These are phyloP conservation scores for Allolobophora icterica DNA, from an alignment of 2,888 invertebrate genomes.

Conservation along the genomic window DNA sequence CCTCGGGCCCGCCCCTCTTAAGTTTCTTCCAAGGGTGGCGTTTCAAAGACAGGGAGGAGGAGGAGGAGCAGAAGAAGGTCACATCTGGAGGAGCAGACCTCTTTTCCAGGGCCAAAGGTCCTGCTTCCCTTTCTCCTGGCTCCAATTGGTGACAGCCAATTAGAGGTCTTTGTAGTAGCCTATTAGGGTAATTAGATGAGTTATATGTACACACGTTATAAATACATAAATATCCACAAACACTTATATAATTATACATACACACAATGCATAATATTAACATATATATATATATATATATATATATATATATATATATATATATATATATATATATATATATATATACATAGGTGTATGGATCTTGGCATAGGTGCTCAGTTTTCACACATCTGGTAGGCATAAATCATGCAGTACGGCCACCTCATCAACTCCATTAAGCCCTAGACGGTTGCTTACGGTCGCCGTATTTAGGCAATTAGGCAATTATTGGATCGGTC, in stretches of 20 bases:
- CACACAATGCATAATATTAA: no score
- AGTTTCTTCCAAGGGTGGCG: neutral
- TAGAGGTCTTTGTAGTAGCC: neutral
- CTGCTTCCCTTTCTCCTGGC: neutral
- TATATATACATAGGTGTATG: neutral
- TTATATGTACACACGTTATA: neutral
- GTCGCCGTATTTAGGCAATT: neutral
- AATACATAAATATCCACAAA: neutral
- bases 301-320: no score
- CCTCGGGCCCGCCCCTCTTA: neutral
- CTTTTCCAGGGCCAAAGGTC: neutral
- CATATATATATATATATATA: no score
- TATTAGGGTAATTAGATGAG: slow-evolving; percentile 5
- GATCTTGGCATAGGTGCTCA: neutral
- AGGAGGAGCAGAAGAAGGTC: neutral
- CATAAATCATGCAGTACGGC: neutral
- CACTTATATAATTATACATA: no score
- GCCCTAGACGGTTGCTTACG: neutral
- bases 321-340: neutral
- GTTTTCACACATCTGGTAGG: neutral
- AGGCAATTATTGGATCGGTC: neutral
- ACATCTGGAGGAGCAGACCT: neutral
- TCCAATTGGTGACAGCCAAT: slow-evolving; percentile 11
- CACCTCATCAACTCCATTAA: neutral
- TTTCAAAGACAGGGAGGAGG: neutral